phyloP scores from a whole-genome alignment of 2,797 vertebrate species.

The Ctenopoma kingsleyae region DNA sequence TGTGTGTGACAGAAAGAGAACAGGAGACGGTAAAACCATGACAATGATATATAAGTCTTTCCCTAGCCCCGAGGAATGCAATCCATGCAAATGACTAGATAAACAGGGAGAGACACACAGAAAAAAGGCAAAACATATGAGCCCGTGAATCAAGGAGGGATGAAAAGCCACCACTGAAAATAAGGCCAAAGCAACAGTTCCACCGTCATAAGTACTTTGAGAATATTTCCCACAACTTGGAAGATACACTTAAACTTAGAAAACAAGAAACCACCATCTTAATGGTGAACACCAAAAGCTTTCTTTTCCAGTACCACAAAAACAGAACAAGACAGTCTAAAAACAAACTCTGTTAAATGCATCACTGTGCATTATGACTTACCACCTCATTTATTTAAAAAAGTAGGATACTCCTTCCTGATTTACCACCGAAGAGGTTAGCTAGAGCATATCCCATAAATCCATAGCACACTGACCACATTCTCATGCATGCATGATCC shows the following conservation, averaged over 20 bases:
- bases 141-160: conserved; percentile 51
- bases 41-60: conserved; percentile 38
- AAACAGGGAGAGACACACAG: conserved; percentile 22
- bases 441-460: conserved; percentile 5
- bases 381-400: conserved; percentile 83
- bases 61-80: conserved; percentile 20
- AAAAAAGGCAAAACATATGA: conserved; percentile 30
- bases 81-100: conserved; percentile 51
- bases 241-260: conserved; percentile 18
- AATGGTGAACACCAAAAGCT: background rate
- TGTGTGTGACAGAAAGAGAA: background rate
- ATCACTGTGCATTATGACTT: conserved; percentile 72
- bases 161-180: conserved; percentile 47
- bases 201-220: conserved; percentile 8
- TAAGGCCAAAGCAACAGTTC: conserved; percentile 45
- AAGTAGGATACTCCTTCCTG: conserved; percentile 37
- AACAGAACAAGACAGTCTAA: background rate
- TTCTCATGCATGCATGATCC: conserved; percentile 26
- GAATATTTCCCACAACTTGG: conserved; percentile 22
- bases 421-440: conserved; percentile 17
- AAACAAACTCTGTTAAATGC: background rate
- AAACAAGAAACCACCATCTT: conserved; percentile 15
- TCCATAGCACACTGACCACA: conserved; percentile 1
- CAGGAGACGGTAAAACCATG: conserved; percentile 13
- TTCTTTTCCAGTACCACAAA: background rate